Evolutionary conservation across 2,888 invertebrate species (phyloP), one percentile per base, ranked within the genome.

Genomic region (Dinocampus coccinellae): DNA sequence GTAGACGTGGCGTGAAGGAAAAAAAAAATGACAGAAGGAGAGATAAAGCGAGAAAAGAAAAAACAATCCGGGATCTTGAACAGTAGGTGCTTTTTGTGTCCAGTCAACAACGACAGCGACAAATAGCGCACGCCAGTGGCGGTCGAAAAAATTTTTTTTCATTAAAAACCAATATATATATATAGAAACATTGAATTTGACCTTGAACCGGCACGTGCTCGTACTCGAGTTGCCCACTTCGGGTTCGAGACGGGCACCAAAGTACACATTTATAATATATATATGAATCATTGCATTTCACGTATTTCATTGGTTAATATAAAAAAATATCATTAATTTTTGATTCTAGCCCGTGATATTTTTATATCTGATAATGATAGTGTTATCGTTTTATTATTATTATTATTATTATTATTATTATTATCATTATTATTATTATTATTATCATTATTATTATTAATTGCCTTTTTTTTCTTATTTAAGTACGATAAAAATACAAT

Each of bases 121-220:
- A 16, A 47, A 47, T 16, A 7, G 47, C 47, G 16, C 47, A 47
- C 39, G n/a, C n/a, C n/a, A 39, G 39, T n/a, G 39, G 47, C 16
- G 47, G 16, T n/a, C 29, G 29, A 62, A 62, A 39, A 62, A 39
- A 42, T n/a, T n/a, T n/a, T n/a, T n/a, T n/a, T n/a, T n/a, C n/a
- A n/a, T n/a, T n/a, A n/a, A n/a, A n/a, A n/a, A n/a, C n/a, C n/a
- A n/a, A n/a, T n/a, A n/a, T n/a, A n/a, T n/a, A n/a, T n/a, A n/a
- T n/a, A 62, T 62, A 62, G 62, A 13, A 39, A 24, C 22, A 39
- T 29, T 47, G 47, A 39, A 39, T 20, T n/a, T 62, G 39, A 39
- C 62, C 62, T 62, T 62, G 39, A 22, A 16, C n/a, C 34, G 34
- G 60, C 60, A 60, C 60, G 60, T 60, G 60, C 34, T 20, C 34